Base-by-base conservation (phyloP, 2,113 vertebrate genomes). In the Carassius auratus region DNA sequence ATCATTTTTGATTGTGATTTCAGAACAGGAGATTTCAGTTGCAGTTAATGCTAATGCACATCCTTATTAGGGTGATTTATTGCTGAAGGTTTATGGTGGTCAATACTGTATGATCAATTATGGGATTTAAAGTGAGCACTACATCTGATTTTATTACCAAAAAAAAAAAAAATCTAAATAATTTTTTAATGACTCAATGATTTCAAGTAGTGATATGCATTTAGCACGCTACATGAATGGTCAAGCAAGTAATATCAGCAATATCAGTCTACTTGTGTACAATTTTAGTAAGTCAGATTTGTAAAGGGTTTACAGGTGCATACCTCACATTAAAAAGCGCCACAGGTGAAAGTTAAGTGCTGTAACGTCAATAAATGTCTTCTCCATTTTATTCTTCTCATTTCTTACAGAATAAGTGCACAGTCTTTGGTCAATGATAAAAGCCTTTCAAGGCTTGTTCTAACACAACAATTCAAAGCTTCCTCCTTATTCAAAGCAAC, bases 371-470 rank as follows among this genome's bases (percentile, higher is more conserved):
- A 57, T 74, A 30, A 21, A 76, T n/a, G 62, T 59, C 12, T 68
- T 75, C 19, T 85, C 21, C 38, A 42, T 50, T 79, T 19, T 66
- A 21, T 81, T 81, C 9, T 80, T 74, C 15, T 83, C 55, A 19
- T 76, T 78, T 45, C 42, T 85, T 59, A 64, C 52, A 89, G 50
- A 57, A 73, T 42, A 76, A 86, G 81, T 89, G 89, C 89, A 93
- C 90, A 93, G 92, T 94, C 91, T 94, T 93, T 94, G 93, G 94
- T 94, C 94, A 5, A 68, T 30, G 91, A 91, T 91, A 89, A 88
- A 90, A 87, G 87, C 85, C 19, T 7, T 86, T 85, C 85, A 89
- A 68, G 82, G 87, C 57, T 33, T 85, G 87, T 90, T 90, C 78
- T 92, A 91, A 91, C 91, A 90, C 78, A 73, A 79, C 42, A 85